Evolutionary conservation across 2,888 invertebrate species (phyloP), one percentile per base, ranked within the genome.

Genomic region (Prionchulus punctatus): DNA sequence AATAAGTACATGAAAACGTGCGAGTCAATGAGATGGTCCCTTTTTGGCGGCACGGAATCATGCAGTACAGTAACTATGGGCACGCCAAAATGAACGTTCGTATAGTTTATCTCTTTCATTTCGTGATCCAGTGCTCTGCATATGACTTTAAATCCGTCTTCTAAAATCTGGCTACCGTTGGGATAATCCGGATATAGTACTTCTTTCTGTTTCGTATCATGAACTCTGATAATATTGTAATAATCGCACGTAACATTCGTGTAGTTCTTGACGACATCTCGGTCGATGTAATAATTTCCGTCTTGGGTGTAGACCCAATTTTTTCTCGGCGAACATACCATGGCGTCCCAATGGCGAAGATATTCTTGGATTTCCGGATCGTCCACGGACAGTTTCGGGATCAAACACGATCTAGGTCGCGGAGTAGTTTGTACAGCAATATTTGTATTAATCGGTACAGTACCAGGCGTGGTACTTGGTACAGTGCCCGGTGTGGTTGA

Each of bases 251-350:
- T 43, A 28, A 54, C 50, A n/a, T 25, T 2, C 23, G 49, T 47
- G 27, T 43, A 21, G 12, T 50, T 7, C 2, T 12, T 12, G 7
- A 51, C 54, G 21, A 47, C 54, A 2, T 43, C 54, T 2, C 3
- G 2, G 50, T 18, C 3, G 25, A 54, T 54, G 27, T 54, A 54
- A 50, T 52, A 54, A 7, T 4, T 36, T 18, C 54, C 54, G 27
- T 54, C 28, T 18, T 23, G 12, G 3, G 54, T 4, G 31, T 27
- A 43, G 23, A 54, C 54, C 54, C 54, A 54, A 54, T 54, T 54
- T 26, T 43, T 53, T 26, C 4, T 12, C 4, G 2, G 12, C 2
- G 54, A 21, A 27, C 54, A 54, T 45, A 7, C 2, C 26, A 54
- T 4, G 18, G 54, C 45, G 3, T 50, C 45, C 4, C 50, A 54